These are phyloP conservation scores for Rynchops niger DNA, from an alignment of 2,113 vertebrate species.

Conservation along the genomic window DNA sequence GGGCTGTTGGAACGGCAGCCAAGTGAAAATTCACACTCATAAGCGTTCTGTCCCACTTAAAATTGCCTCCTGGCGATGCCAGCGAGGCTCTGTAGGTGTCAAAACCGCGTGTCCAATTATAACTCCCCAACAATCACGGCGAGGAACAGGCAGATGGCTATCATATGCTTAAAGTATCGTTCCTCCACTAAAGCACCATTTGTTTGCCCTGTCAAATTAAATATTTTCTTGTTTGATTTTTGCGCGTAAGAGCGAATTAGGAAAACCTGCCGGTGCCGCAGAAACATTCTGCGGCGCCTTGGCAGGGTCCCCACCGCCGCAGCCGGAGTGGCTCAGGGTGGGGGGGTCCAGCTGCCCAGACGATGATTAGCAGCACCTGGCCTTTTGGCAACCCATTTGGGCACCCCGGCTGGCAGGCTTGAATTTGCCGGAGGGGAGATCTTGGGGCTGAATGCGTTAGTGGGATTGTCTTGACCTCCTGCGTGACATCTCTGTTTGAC, in stretches of 20 bases:
- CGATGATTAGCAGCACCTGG: background rate
- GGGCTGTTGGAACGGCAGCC: constrained; percentile 8
- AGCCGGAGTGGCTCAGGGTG: background rate
- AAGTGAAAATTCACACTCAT: background rate
- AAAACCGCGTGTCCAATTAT: constrained; percentile 7
- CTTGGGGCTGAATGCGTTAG: background rate
- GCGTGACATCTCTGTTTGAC: background rate
- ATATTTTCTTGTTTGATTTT: constrained; percentile 46
- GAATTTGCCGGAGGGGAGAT: background rate
- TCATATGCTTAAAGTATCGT: constrained; percentile 2
- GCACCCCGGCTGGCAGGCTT: background rate
- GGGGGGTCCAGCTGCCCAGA: background rate
- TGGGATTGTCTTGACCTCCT: background rate
- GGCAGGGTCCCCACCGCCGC: background rate
- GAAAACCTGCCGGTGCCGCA: background rate
- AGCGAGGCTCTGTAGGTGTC: constrained; percentile 3
- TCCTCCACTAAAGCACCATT: constrained; percentile 42
- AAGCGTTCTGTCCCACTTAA: constrained; percentile 4
- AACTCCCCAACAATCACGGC: background rate
- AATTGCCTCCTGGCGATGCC: background rate
- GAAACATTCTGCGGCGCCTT: background rate
- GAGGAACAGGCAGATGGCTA: constrained; percentile 27
- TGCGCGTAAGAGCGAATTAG: background rate
- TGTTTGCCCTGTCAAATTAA: constrained; percentile 46
- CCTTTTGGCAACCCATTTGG: background rate